A percentile compares a stretch with the other conserved stretches of the same genome.
phyloP scores from a whole-genome alignment of 2,113 vertebrate species.

The Hypocryptadius cinnamomeus region DNA sequence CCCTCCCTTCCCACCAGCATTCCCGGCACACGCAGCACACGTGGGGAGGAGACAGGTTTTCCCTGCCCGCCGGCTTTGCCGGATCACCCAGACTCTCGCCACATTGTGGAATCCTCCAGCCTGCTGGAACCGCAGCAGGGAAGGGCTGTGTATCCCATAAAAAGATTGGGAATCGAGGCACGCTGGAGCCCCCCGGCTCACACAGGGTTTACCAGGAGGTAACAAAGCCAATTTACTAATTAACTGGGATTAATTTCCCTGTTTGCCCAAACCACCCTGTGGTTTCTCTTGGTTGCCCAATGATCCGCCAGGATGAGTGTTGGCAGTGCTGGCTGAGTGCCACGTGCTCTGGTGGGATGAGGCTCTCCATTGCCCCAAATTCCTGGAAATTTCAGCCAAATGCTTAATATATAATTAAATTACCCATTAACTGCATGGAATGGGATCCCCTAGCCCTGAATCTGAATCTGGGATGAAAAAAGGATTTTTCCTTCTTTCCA shows the following conservation, averaged over 20 bases:
- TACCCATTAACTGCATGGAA: not conserved
- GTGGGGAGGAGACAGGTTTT: not conserved
- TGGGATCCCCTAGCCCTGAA: not conserved
- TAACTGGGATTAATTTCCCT: conserved; percentile 11
- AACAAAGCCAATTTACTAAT: conserved; percentile 27
- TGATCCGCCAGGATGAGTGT: not conserved
- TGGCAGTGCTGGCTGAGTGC: not conserved
- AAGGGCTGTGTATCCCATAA: not conserved
- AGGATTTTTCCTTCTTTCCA: not conserved
- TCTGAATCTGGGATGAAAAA: not conserved
- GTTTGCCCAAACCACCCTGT: not conserved
- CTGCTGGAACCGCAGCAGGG: not conserved
- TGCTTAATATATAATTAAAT: not conserved
- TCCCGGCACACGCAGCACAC: not conserved
- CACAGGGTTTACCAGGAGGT: not conserved
- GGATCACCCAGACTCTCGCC: not conserved
- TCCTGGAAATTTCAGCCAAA: not conserved
- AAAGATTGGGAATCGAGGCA: not conserved
- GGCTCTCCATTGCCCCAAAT: not conserved
- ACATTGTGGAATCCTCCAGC: not conserved
- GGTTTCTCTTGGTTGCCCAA: not conserved
- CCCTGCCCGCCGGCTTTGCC: not conserved
- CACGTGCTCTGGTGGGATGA: accelerated
- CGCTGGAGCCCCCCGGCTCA: accelerated
- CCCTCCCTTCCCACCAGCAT: not conserved